These are phyloP conservation scores for Siderastrea siderea DNA, from an alignment of 92 coral and sea anemone genomes.

Conservation along the genomic window DNA sequence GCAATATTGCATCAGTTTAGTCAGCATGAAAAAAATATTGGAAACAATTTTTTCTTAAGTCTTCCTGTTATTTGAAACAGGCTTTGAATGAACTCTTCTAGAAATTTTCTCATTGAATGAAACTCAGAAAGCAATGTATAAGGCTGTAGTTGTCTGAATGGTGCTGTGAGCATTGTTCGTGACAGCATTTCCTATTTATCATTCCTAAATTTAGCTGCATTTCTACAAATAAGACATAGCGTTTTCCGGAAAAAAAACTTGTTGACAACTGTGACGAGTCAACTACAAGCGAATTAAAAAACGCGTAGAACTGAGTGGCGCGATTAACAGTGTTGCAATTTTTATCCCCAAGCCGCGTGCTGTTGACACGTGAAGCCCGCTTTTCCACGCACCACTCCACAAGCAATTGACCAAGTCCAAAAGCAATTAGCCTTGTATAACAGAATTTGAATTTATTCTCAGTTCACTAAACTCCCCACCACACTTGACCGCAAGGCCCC, in stretches of 20 bases:
- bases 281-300: background rate
- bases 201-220: slow-evolving; percentile 20
- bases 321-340: background rate
- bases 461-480: background rate
- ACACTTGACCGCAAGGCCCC: background rate
- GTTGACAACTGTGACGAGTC: background rate
- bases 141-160: too few relatives aligned
- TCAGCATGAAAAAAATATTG: background rate
- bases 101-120: too few relatives aligned
- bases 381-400: background rate
- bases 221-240: background rate
- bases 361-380: background rate
- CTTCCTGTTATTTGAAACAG: slow-evolving; percentile 7
- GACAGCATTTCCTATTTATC: background rate
- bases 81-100: background rate
- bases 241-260: background rate
- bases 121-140: too few relatives aligned
- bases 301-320: background rate
- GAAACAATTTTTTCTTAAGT: background rate
- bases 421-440: background rate
- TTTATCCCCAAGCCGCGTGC: background rate
- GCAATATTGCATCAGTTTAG: background rate
- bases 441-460: background rate
- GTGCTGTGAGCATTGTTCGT: background rate
- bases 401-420: background rate